Evolutionary conservation across 2,888 invertebrate genomes (phyloP), one percentile per base, ranked within the genome.

Genomic region (Macrosiphum euphorbiae): DNA sequence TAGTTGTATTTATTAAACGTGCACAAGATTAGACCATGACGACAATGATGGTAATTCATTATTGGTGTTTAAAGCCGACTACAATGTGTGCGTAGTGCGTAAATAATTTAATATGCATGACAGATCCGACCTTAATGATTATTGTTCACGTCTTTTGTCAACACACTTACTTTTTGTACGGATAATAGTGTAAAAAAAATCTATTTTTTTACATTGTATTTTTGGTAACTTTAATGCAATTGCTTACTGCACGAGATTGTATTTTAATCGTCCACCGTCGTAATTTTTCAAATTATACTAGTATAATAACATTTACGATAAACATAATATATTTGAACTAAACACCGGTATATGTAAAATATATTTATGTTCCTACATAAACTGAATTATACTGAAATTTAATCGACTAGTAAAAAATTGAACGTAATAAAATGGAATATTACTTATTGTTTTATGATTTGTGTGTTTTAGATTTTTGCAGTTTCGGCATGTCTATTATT

Each of bases 401-500:
- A 35, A 35, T 35, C 5, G 20, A 78, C 20, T 35, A 78, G n/a
- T 78, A 78, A 78, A 7, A 67, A 78, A 67, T n/a, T n/a, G 4
- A 67, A 67, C 13, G 11, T 67, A 5, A 13, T 11, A n/a, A 26
- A 88, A 44, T 58, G 1, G 11, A 41, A 28, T 44, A 44, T 44
- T 5, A 67, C 47, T 87, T 52, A 52, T 88, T 50, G n/a, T 52
- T 52, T 20, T 52, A 35, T 50, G 4, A 35, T 16, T 35, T 5
- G 16, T 55, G 67, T 90, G 58, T 26, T 94, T 89, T 50, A 94
- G 94, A 85, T 86, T 13, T n/a, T 87, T 28, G 41, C 61, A 84
- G 67, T 94, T 86, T 90, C 86, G 52, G 94, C 90, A 3, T 94
- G 94, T 67, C 67, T 94, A 61, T 35, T 78, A 78, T 52, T 94